These are phyloP conservation scores for Drosophila tanythrix DNA, from an alignment of 2,888 invertebrate genomes.

Conservation along the genomic window DNA sequence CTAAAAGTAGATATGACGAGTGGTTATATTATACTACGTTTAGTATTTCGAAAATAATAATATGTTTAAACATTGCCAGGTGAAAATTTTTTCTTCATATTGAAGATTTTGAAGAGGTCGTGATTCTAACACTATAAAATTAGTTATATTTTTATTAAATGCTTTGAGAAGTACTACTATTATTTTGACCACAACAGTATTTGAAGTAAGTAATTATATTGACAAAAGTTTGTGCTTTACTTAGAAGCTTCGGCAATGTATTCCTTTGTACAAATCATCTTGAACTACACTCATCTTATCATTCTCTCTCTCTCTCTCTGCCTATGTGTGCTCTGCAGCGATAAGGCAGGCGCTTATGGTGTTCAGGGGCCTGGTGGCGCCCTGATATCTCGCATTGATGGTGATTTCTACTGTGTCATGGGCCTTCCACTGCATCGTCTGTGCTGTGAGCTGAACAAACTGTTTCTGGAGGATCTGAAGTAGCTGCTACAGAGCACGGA, in stretches of 20 bases:
- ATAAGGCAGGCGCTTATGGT: conserved; percentile 96
- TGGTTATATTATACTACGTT: not conserved
- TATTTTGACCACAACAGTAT: not conserved
- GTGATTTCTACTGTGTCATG: conserved; percentile 95
- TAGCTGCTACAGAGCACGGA: not conserved
- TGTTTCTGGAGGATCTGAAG: conserved; percentile 82
- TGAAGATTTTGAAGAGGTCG: not conserved
- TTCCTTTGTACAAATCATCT: not conserved
- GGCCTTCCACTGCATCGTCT: conserved; percentile 92
- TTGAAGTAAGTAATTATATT: not conserved
- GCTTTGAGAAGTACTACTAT: not conserved
- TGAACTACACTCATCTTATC: not conserved
- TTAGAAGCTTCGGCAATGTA: not conserved
- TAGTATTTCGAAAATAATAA: not conserved
- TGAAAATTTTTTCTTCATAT: not conserved
- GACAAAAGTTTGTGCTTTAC: not conserved
- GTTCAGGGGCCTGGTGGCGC: conserved; percentile 94
- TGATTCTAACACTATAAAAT: not conserved
- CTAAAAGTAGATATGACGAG: not conserved
- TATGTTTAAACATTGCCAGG: not conserved
- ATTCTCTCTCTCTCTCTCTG: conserved; percentile 38
- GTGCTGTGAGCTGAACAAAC: conserved; percentile 86
- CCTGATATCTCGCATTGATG: conserved; percentile 92
- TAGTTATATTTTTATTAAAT: not conserved
- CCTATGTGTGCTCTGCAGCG: conserved; percentile 85